These are phyloP conservation scores for Esox lucius DNA, from an alignment of 2,797 vertebrate genomes.

Conservation along the genomic window DNA sequence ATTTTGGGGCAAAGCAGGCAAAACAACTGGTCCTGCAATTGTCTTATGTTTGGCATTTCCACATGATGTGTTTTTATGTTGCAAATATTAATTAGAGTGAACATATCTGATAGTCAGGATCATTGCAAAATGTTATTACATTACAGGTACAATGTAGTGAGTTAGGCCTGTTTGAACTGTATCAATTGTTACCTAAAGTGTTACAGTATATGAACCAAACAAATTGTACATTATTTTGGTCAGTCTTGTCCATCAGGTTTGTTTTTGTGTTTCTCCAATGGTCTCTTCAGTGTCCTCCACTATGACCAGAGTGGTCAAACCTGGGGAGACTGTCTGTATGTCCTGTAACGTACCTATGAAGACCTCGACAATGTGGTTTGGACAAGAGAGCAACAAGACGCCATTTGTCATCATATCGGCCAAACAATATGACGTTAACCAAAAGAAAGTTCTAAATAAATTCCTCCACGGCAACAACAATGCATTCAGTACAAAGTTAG, in stretches of 20 bases:
- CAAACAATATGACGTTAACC: neutral
- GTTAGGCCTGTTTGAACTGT: no score
- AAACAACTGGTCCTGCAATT: neutral
- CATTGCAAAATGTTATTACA: no score
- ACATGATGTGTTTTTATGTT: neutral
- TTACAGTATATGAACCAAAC: neutral
- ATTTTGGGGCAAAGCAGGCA: no score
- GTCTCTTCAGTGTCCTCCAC: neutral
- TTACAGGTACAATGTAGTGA: no score
- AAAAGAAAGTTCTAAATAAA: neutral
- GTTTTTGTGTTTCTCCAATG: neutral
- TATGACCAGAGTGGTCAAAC: neutral
- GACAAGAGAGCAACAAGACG: neutral
- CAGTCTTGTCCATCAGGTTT: neutral
- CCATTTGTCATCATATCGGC: neutral
- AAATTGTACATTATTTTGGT: neutral
- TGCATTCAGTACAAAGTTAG: neutral
- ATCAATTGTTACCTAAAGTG: neutral
- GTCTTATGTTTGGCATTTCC: neutral
- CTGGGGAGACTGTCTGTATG: neutral
- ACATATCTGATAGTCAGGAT: neutral
- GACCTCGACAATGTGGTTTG: neutral
- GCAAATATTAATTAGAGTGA: neutral
- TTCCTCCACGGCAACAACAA: neutral
- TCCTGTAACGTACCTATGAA: neutral